Base-by-base conservation (phyloP, 2,888 invertebrate species). In the Drosophila anomalata region DNA sequence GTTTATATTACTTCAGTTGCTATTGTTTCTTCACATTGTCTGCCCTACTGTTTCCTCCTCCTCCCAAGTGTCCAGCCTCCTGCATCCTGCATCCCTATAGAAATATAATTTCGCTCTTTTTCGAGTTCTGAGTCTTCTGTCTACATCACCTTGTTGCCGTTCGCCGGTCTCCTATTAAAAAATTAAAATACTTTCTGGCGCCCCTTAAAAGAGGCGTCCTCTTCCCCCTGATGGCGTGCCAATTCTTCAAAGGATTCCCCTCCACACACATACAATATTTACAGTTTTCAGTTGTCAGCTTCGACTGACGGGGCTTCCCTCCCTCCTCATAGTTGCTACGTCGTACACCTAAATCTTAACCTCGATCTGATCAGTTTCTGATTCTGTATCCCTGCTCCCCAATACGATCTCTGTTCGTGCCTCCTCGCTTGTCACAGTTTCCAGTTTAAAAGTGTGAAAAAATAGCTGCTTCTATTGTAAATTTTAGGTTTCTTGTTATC, bases 381-480 rank as follows among this genome's bases (percentile, higher is more conserved):
- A 57, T 74, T 46, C 14, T 17, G 39, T 42, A n/a, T 11, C 39
- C 7, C n/a, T 8, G 2, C 8, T 2, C 7, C 7, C 8, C 9
- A 3, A 20, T 31, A 11, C 12, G 8, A 48, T 17, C 52, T 39
- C n/a, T 46, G 31, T 14, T 52, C 31, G 41, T 36, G 46, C 42
- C 44, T 59, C 65, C 54, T 52, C 22, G 36, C 29, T 62, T n/a
- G 26, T 52, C 52, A 1, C 22, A 36, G 20, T 29, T 24, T 65
- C 58, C 68, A 50, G 75, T 78, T 77, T 81, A 78, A 84, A 78
- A 78, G 83, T 80, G 84, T 85, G 86, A 85, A 85, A 85, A 85
- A 85, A 85, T 85, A 85, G 78, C 83, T 83, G 79, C 77, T 73
- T 83, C 80, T 87, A 87, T 87, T 81, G 87, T 74, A 73, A 53